Evolutionary conservation across 1,140 invertebrate species (phyloP).

Genomic region (Cherax destructor): DNA sequence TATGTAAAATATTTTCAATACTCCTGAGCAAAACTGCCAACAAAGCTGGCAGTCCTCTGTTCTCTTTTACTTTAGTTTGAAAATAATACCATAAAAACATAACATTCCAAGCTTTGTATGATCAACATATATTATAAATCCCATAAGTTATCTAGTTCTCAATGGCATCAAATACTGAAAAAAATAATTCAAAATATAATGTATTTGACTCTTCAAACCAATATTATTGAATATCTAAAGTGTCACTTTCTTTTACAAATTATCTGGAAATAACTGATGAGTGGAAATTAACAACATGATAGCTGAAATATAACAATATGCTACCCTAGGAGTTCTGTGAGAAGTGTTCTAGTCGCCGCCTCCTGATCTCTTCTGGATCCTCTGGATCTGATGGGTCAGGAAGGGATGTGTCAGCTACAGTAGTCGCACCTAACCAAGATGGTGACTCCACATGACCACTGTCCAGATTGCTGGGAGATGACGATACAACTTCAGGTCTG

Average conservation of each 20-base stretch:
- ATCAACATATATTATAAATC: background rate
- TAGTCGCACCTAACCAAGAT: background rate
- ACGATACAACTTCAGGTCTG: slow-evolving; percentile 21
- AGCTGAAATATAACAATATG: slow-evolving; percentile 6
- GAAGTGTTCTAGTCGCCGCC: slow-evolving; percentile 22
- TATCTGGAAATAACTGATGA: background rate
- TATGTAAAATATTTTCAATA: background rate
- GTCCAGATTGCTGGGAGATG: background rate
- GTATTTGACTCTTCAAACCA: background rate
- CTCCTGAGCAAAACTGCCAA: background rate
- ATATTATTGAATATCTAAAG: background rate
- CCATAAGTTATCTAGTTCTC: background rate
- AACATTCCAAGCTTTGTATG: background rate
- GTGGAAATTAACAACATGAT: slow-evolving; percentile 19
- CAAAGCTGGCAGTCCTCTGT: background rate
- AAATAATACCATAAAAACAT: background rate
- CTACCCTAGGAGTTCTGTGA: slow-evolving; percentile 3
- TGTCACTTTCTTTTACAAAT: background rate
- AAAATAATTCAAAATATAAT: background rate
- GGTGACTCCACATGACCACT: background rate
- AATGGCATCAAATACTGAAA: background rate
- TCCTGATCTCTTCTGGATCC: slow-evolving; percentile 23
- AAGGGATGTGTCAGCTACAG: slow-evolving; percentile 5
- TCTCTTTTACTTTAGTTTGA: background rate
- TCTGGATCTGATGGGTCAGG: slow-evolving; percentile 16